These are phyloP conservation scores for Enteromius trimaculatus DNA, from an alignment of 2,797 vertebrate genomes.

Conservation along the genomic window DNA sequence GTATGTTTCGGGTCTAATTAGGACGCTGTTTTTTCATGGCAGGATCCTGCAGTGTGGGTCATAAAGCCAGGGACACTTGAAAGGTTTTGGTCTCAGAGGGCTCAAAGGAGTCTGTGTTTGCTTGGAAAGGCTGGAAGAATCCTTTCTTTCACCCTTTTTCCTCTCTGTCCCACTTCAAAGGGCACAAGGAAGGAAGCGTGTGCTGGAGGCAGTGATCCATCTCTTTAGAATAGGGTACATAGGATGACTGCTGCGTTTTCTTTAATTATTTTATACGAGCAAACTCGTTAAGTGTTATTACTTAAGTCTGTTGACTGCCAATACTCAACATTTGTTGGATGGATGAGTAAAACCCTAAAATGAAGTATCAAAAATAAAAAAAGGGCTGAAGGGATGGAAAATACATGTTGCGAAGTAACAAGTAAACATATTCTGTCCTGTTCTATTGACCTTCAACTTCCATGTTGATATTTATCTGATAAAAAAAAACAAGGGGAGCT, in stretches of 20 bases:
- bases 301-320: neutral
- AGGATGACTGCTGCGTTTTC: slow-evolving; percentile 26
- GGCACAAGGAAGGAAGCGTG: slow-evolving; percentile 31
- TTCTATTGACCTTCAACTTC: neutral
- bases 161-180: slow-evolving; percentile 53
- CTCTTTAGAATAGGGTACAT: slow-evolving; percentile 27
- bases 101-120: slow-evolving; percentile 57
- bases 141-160: slow-evolving; percentile 55
- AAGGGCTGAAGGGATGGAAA: neutral
- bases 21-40: slow-evolving; percentile 42
- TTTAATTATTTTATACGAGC: slow-evolving; percentile 29
- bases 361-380: neutral
- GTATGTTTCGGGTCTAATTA: slow-evolving; percentile 40
- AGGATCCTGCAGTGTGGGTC: slow-evolving; percentile 23
- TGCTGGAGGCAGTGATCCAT: slow-evolving; percentile 35
- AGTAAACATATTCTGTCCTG: neutral
- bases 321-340: neutral
- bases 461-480: neutral
- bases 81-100: slow-evolving; percentile 6
- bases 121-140: slow-evolving; percentile 51
- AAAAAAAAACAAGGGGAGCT: neutral
- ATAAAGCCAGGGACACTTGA: slow-evolving; percentile 45
- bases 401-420: neutral
- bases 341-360: neutral
- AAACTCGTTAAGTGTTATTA: neutral